Evolutionary conservation across 2,888 invertebrate genomes (phyloP).

Genomic region (Drosophila mettleri): DNA sequence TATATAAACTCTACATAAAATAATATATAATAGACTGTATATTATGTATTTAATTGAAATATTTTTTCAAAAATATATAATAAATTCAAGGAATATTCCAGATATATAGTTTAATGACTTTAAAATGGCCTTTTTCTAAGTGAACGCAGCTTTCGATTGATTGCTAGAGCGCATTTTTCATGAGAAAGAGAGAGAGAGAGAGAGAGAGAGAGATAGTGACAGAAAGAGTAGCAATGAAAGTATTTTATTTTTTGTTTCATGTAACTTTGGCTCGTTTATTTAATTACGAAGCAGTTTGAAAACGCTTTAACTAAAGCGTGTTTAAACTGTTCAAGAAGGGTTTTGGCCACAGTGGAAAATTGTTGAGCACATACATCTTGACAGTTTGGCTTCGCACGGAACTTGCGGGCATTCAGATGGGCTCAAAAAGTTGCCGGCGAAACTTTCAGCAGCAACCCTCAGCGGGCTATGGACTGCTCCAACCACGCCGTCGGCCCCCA

Average conservation of each 20-base stretch:
- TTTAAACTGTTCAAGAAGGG: conserved; percentile 36
- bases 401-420: conserved; percentile 36
- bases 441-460: conserved; percentile 44
- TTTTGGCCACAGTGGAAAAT: conserved; percentile 22
- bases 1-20: conserved; percentile 1
- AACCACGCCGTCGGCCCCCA: neutral
- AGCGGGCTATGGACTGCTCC: conserved; percentile 13
- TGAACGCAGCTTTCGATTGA: too few species aligned
- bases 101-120: too few species aligned
- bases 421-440: conserved; percentile 38
- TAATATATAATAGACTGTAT: too few species aligned
- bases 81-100: too few species aligned
- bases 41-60: too few species aligned
- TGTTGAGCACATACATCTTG: conserved; percentile 29
- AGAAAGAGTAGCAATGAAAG: neutral
- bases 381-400: conserved; percentile 41
- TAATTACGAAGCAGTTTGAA: conserved; percentile 28
- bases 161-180: too few species aligned
- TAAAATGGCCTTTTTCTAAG: too few species aligned
- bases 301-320: conserved; percentile 15
- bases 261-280: conserved; percentile 9
- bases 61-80: too few species aligned
- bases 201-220: too few species aligned
- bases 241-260: neutral
- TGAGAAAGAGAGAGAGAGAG: too few species aligned